Evolutionary conservation across 2,888 invertebrate genomes (phyloP).

Genomic region (Dioctria rufipes): DNA sequence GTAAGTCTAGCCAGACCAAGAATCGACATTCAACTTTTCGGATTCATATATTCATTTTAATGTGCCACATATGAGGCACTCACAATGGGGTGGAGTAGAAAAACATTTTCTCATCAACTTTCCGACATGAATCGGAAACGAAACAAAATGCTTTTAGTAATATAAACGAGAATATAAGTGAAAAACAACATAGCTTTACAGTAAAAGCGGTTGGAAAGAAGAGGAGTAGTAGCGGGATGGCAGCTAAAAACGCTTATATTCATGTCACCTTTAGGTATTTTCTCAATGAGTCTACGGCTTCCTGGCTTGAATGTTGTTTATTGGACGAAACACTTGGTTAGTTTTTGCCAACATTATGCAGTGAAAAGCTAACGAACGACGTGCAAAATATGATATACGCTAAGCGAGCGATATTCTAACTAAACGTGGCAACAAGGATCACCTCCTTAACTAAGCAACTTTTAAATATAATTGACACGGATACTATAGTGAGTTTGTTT

Average conservation of each 20-base stretch:
- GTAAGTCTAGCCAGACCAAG: too few relatives aligned
- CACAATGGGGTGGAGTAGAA: neutral
- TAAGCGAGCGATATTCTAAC: neutral
- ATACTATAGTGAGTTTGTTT: slow-evolving; percentile 14
- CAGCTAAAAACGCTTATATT: slow-evolving; percentile 1
- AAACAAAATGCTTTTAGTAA: slow-evolving; percentile 46
- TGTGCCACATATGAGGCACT: slow-evolving; percentile 7
- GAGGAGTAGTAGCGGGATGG: neutral
- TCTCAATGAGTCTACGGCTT: neutral
- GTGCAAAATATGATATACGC: neutral
- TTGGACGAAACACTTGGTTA: neutral
- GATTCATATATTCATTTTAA: slow-evolving; percentile 12
- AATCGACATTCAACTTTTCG: neutral
- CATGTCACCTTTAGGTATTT: neutral
- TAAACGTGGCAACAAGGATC: slow-evolving; percentile 1
- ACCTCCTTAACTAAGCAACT: slow-evolving; percentile 9
- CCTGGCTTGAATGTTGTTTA: neutral
- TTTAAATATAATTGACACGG: slow-evolving; percentile 42
- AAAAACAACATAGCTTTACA: too few relatives aligned
- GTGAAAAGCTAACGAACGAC: neutral
- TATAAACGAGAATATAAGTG: neutral
- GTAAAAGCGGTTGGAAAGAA: too few relatives aligned
- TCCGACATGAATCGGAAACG: slow-evolving; percentile 44
- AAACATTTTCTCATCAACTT: slow-evolving; percentile 42
- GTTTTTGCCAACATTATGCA: neutral